Percentiles rank a stretch among this genome's conserved stretches.
phyloP scores from a whole-genome alignment of 2,113 vertebrate species.

The Nasalis larvatus region DNA sequence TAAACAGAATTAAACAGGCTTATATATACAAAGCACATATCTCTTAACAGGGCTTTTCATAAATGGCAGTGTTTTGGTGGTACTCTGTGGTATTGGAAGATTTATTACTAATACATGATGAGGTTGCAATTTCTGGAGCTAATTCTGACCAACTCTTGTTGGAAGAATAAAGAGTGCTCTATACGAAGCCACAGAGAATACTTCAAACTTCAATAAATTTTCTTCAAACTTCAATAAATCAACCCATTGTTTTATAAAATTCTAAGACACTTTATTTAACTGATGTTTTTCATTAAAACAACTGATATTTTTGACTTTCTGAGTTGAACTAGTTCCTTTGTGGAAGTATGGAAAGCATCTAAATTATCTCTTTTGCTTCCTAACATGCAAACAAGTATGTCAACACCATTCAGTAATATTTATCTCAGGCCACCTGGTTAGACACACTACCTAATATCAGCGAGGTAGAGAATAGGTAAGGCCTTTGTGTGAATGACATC shows the following conservation, averaged over 20 bases:
- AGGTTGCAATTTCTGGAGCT: not conserved
- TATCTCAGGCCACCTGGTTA: not conserved
- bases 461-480: not conserved
- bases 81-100: not conserved
- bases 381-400: not conserved
- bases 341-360: not conserved
- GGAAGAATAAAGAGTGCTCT: not conserved
- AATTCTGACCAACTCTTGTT: not conserved
- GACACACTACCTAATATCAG: not conserved
- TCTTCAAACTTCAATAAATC: not conserved
- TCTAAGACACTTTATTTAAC: not conserved
- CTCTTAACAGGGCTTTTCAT: not conserved
- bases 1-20: not conserved
- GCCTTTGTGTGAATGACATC: not conserved
- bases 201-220: no score
- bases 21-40: not conserved
- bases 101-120: not conserved
- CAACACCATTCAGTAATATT: not conserved
- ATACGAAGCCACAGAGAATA: not conserved
- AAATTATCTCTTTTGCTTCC: not conserved
- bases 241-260: not conserved
- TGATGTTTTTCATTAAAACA: not conserved
- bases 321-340: not conserved
- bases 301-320: not conserved
- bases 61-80: not conserved